A percentile compares a stretch with the other conserved stretches of the same genome.
Conservation (phyloP, 2,888 invertebrate species). For the Meiosimyza platycephala region DNA sequence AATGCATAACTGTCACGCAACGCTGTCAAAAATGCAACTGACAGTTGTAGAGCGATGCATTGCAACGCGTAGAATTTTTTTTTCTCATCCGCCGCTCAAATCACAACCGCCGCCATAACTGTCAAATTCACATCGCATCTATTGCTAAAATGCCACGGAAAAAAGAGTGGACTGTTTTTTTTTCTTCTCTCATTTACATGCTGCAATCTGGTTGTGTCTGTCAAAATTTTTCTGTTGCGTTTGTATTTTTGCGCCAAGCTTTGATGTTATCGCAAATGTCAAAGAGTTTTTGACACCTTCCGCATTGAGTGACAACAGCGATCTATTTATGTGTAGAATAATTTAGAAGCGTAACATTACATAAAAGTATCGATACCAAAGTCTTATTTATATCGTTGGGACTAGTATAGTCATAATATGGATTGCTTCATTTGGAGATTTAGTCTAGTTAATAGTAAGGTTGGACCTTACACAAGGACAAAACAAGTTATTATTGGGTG, state of each 20-base stretch:
- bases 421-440: too few relatives aligned
- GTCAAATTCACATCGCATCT: not conserved
- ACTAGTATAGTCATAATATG: too few relatives aligned
- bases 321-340: not conserved
- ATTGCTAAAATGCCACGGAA: conserved; percentile 7
- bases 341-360: too few relatives aligned
- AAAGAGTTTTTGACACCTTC: conserved; percentile 49
- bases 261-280: conserved; percentile 43
- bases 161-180: not conserved
- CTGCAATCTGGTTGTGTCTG: conserved; percentile 9
- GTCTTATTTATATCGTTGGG: too few relatives aligned
- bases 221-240: conserved; percentile 17
- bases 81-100: conserved; percentile 49
- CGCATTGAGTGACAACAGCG: conserved; percentile 30
- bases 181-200: conserved; percentile 1
- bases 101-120: conserved; percentile 48
- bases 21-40: conserved; percentile 48
- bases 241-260: conserved; percentile 15
- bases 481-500: too few relatives aligned
- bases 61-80: not conserved
- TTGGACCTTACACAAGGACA: too few relatives aligned
- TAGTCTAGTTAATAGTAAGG: too few relatives aligned
- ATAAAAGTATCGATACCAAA: too few relatives aligned
- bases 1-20: conserved; percentile 47
- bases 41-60: conserved; percentile 45